A percentile compares a stretch with the other conserved stretches of the same genome.
phyloP scores from a whole-genome alignment of 2,113 vertebrate genomes.

The Perognathus longimembris region DNA sequence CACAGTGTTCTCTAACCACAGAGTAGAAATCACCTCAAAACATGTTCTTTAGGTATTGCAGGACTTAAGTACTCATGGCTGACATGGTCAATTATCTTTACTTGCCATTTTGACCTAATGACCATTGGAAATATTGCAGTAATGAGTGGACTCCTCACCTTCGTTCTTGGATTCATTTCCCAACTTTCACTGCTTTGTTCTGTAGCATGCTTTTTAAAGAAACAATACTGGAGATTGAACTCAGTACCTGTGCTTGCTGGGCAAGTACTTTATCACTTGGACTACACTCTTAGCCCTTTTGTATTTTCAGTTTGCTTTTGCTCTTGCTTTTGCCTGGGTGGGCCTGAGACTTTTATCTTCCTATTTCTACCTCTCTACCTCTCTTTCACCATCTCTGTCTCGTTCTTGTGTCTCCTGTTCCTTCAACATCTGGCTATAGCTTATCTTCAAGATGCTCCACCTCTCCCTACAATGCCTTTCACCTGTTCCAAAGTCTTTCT shows the following conservation, averaged over 20 bases:
- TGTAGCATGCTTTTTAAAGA: background rate
- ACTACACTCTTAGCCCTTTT: too few relatives aligned
- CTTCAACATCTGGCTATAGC: background rate
- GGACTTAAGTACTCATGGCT: background rate
- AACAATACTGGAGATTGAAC: too few relatives aligned
- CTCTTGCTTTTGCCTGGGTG: too few relatives aligned
- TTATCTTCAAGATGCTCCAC: background rate
- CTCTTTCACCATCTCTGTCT: background rate
- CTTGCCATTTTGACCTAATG: background rate
- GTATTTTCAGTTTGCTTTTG: too few relatives aligned
- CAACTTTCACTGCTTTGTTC: background rate
- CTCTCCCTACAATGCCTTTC: background rate
- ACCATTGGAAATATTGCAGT: background rate
- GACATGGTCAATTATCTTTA: background rate
- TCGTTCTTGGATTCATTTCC: background rate
- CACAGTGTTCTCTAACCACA: background rate
- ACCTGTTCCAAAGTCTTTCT: background rate
- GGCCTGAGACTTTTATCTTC: too few relatives aligned
- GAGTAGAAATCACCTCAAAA: background rate
- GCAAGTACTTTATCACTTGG: too few relatives aligned
- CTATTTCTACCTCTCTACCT: too few relatives aligned
- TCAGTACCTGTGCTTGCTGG: too few relatives aligned
- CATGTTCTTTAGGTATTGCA: background rate
- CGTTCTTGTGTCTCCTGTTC: accelerated
- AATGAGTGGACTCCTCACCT: background rate